Evolutionary conservation across 2,797 vertebrate genomes (phyloP).

Genomic region (Parambassis ranga): DNA sequence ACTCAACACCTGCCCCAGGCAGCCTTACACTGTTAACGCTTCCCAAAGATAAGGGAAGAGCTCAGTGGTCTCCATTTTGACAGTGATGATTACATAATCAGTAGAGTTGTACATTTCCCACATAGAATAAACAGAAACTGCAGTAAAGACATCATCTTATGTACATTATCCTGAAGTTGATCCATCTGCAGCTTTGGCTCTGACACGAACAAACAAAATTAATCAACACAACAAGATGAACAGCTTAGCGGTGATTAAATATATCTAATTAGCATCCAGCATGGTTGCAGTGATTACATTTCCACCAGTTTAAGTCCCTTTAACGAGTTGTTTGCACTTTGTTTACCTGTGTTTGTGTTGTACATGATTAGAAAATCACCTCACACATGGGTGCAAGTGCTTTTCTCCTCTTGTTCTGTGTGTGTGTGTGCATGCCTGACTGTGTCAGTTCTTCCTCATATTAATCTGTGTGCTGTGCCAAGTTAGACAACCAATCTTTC

Average conservation of each 20-base stretch:
- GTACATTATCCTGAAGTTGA: neutral
- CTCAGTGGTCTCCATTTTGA: too few species aligned
- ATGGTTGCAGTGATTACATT: neutral
- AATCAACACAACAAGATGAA: neutral
- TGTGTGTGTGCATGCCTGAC: neutral
- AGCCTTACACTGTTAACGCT: too few species aligned
- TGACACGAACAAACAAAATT: neutral
- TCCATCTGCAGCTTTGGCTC: neutral
- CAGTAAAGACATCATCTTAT: too few species aligned
- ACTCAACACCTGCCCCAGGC: too few species aligned
- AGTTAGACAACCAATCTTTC: constrained; percentile 20
- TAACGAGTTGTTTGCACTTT: neutral
- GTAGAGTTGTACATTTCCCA: too few species aligned
- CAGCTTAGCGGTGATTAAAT: neutral
- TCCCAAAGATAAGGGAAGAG: too few species aligned
- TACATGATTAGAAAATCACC: constrained; percentile 1
- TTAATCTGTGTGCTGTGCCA: constrained; percentile 18
- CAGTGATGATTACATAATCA: too few species aligned
- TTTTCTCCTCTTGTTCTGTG: neutral
- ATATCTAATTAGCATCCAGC: neutral
- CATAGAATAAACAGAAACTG: too few species aligned
- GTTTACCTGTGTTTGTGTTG: neutral
- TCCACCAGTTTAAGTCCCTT: neutral
- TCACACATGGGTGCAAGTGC: constrained; percentile 2
- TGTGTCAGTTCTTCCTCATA: constrained; percentile 18